Conservation (phyloP, 2,113 vertebrate species). For the Centropus bengalensis region DNA sequence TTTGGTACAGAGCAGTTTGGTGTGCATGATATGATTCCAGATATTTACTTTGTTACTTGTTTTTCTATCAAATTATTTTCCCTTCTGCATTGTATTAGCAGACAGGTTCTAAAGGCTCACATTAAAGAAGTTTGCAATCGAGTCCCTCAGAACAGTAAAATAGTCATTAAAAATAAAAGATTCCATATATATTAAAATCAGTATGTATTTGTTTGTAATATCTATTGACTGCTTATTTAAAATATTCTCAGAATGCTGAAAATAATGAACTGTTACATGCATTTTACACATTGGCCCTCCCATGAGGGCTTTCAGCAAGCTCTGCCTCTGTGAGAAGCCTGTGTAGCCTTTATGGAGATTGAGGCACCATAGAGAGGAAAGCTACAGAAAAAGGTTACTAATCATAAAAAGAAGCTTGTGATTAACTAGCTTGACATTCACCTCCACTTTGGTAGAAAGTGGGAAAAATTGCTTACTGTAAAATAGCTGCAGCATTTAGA, state of each 20-base stretch:
- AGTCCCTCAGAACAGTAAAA: background rate
- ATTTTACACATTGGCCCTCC: conserved; percentile 45
- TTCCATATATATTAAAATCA: background rate
- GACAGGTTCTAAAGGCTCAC: background rate
- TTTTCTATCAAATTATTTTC: background rate
- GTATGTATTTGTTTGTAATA: background rate
- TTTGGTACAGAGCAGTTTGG: background rate
- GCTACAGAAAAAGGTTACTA: conserved; percentile 40
- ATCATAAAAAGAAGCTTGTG: background rate
- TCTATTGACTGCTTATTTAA: conserved; percentile 15
- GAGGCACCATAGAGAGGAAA: conserved; percentile 26
- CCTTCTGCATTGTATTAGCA: background rate
- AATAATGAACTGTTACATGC: conserved; percentile 55
- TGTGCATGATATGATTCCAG: background rate
- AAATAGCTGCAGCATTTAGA: background rate
- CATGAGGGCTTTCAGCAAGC: conserved; percentile 62
- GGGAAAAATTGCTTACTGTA: background rate
- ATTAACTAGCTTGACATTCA: conserved; percentile 69
- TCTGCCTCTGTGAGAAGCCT: conserved; percentile 25
- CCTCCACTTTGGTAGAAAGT: background rate
- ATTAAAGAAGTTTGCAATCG: background rate
- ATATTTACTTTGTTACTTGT: background rate
- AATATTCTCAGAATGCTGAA: conserved; percentile 2
- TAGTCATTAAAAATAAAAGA: background rate
- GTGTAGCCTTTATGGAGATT: conserved; percentile 43